A percentile compares a stretch with the other conserved stretches of the same genome.
Conservation (phyloP, 2,888 invertebrate species). For the Cryptus armator region DNA sequence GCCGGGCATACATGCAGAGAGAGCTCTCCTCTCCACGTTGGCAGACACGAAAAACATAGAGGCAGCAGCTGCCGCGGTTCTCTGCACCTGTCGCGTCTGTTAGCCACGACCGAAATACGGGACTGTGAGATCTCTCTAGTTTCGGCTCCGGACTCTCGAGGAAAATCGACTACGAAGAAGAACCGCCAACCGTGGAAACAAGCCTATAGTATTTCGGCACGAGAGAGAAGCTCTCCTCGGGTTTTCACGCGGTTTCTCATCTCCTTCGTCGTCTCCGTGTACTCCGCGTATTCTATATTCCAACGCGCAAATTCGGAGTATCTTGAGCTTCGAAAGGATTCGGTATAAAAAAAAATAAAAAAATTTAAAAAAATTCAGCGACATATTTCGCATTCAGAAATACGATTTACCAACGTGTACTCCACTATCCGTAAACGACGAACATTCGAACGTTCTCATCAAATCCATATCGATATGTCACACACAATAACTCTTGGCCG, state of each 20-base stretch:
- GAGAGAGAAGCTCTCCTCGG: conserved; percentile 14
- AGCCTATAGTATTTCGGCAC: conserved; percentile 37
- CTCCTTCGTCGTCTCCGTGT: not conserved
- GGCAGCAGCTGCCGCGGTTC: conserved; percentile 78
- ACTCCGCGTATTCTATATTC: not conserved
- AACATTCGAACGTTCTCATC: not conserved
- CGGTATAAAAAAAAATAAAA: not conserved
- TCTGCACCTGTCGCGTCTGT: conserved; percentile 77
- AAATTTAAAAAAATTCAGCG: not conserved
- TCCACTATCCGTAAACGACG: too few species aligned
- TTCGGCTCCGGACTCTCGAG: conserved; percentile 41
- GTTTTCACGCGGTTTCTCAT: conserved; percentile 16
- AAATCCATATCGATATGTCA: not conserved
- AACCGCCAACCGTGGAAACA: conserved; percentile 25
- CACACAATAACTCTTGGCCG: not conserved
- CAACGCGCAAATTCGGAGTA: not conserved
- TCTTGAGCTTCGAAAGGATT: not conserved
- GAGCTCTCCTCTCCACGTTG: conserved; percentile 66
- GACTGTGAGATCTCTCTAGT: conserved; percentile 59
- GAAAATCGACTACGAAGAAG: conserved; percentile 54
- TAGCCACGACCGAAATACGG: conserved; percentile 81
- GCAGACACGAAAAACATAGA: conserved; percentile 78
- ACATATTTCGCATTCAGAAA: too few species aligned
- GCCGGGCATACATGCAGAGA: conserved; percentile 2
- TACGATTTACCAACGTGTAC: too few species aligned